These are phyloP conservation scores for Geotrypetes seraphini DNA, from an alignment of 2,797 vertebrate genomes.

Conservation along the genomic window DNA sequence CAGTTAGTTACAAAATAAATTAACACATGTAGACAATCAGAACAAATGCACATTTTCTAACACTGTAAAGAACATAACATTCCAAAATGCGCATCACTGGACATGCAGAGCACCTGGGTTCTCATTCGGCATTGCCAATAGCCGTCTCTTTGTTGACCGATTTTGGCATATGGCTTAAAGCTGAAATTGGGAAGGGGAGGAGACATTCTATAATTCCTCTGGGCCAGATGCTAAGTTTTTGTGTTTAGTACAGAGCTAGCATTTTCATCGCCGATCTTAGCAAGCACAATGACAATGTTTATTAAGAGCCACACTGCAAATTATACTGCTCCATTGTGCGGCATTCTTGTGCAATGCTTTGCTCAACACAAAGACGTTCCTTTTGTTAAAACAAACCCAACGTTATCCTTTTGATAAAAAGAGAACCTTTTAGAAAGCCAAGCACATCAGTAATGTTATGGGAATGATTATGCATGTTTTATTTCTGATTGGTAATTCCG, in stretches of 20 bases:
- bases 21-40: slow-evolving; percentile 4
- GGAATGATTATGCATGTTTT: no score
- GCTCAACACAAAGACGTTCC: no score
- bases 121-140: neutral
- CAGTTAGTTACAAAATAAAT: slow-evolving; percentile 3
- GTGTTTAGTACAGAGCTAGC: neutral
- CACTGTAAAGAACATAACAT: slow-evolving; percentile 1
- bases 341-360: no score
- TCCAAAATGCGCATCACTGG: neutral
- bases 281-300: neutral
- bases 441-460: no score
- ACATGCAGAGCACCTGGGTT: slow-evolving; percentile 3
- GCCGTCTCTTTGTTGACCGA: neutral
- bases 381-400: no score
- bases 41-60: slow-evolving; percentile 5
- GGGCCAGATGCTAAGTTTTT: neutral
- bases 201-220: neutral
- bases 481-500: no score
- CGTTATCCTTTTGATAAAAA: no score
- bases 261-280: neutral
- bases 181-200: neutral
- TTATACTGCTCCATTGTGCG: no score
- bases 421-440: no score
- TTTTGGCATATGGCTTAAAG: neutral
- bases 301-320: no score